Evolutionary conservation across 1,140 invertebrate genomes (phyloP), one percentile per base, ranked within the genome.

Genomic region (Augochlora pura): DNA sequence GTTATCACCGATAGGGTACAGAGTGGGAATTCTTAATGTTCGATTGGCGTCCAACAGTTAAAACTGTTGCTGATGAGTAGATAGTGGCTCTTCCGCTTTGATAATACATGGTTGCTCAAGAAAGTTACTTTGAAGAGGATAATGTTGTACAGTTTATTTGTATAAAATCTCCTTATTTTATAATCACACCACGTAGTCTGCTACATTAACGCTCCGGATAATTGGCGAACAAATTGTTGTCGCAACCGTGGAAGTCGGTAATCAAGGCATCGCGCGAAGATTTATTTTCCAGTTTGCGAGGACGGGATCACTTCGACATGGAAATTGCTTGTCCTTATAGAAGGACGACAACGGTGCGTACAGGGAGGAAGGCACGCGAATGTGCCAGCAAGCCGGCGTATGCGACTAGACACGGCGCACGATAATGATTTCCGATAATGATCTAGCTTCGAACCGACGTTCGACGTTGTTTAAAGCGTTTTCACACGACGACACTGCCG

Each of bases 391-490:
- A n/a, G 68, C 16, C 10, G 38, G 23, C 9, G 14, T 49, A 49
- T 14, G 9, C 8, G 49, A n/a, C 57, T 8, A n/a, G 23, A 52
- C 54, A 52, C 57, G 57, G n/a, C n/a, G n/a, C n/a, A 54, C 49
- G 59, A 32, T 4, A 32, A 32, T 32, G 32, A 32, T 32, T 32
- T 32, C 1, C 75, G 84, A 86, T 76, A 82, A 83, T 74, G 81
- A 80, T 52, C 57, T 71, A 18, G 71, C 68, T 49, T 16, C 76
- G 62, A n/a, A 60, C 9, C 64, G 67, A 27, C 68, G 73, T 68
- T 64, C 67, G 70, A 75, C 64, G 63, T 69, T 77, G 70, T 91
- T 91, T 91, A 90, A 84, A 90, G 88, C 87, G 82, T 87, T 86
- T 89, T 90, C 89, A 88, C 88, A 91, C 87, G 87, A 80, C 68